Evolutionary conservation across 2,888 invertebrate species (phyloP).

Genomic region (Ennomos quercinarius): DNA sequence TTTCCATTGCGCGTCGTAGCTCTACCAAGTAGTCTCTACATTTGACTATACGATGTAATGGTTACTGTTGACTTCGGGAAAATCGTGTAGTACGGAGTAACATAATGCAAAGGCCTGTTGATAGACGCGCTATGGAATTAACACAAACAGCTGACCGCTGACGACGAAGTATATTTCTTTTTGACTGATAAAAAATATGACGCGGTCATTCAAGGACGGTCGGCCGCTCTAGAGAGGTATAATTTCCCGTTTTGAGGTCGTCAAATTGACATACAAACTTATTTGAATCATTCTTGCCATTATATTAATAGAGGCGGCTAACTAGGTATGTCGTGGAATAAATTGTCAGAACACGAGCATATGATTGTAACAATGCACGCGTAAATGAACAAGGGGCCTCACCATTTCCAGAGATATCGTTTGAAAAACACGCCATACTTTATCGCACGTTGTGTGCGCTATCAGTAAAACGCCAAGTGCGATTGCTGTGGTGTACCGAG

Average conservation of each 20-base stretch:
- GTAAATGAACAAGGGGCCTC: slow-evolving; percentile 52
- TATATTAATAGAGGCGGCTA: slow-evolving; percentile 32
- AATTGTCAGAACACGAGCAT: slow-evolving; percentile 32
- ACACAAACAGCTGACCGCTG: slow-evolving; percentile 82
- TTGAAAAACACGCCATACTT: slow-evolving; percentile 77
- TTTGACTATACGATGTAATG: slow-evolving; percentile 48
- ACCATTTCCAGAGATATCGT: slow-evolving; percentile 71
- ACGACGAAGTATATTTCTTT: slow-evolving; percentile 68
- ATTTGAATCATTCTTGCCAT: slow-evolving; percentile 48
- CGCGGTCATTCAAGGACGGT: slow-evolving; percentile 82
- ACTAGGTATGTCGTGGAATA: slow-evolving; percentile 25
- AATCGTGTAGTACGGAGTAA: slow-evolving; percentile 41
- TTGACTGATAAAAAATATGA: slow-evolving; percentile 79
- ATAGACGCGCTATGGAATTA: slow-evolving; percentile 77
- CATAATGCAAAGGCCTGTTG: slow-evolving; percentile 66
- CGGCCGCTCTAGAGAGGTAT: slow-evolving; percentile 69
- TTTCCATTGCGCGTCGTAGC: slow-evolving; percentile 59
- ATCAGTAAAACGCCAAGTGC: slow-evolving; percentile 62
- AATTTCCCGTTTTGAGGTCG: slow-evolving; percentile 74
- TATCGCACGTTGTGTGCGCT: slow-evolving; percentile 73
- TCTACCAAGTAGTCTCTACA: slow-evolving; percentile 4
- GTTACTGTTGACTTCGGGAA: slow-evolving; percentile 33
- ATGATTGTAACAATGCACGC: slow-evolving; percentile 39
- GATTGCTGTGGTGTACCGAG: slow-evolving; percentile 38
- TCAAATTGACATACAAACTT: slow-evolving; percentile 58